Percentiles rank a stretch among this genome's conserved stretches.
Conservation (phyloP, 2,113 vertebrate genomes). For the Podilymbus podiceps region DNA sequence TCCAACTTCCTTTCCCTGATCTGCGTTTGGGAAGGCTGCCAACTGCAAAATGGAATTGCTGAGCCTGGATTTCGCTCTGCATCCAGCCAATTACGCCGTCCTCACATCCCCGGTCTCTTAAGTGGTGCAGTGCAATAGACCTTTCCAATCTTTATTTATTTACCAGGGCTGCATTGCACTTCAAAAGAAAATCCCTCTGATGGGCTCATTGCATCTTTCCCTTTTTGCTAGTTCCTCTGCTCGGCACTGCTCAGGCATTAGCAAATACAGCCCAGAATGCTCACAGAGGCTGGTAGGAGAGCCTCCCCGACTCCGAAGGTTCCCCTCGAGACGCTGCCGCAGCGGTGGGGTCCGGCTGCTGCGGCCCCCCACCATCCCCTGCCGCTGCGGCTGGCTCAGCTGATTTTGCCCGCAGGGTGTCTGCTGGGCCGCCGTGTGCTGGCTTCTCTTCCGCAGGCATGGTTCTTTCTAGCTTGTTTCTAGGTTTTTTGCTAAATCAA, state of each 20-base stretch:
- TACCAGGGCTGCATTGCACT: background rate
- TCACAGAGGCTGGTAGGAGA: accelerated
- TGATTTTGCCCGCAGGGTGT: accelerated
- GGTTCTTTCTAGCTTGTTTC: background rate
- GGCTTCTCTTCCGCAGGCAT: background rate
- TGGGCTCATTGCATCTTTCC: background rate
- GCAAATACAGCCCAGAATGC: accelerated
- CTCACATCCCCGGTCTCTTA: background rate
- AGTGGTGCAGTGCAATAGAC: background rate
- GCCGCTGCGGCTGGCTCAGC: accelerated
- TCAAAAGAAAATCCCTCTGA: accelerated
- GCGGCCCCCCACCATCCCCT: background rate
- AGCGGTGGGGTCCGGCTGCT: accelerated
- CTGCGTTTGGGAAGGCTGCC: constrained; percentile 50
- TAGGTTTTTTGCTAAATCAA: background rate
- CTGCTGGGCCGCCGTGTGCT: background rate
- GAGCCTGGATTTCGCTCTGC: constrained; percentile 52
- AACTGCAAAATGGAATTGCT: constrained; percentile 61
- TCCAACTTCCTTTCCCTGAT: background rate
- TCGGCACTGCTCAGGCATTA: accelerated
- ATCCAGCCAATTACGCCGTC: background rate
- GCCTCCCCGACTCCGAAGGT: accelerated
- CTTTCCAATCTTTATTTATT: constrained; percentile 6
- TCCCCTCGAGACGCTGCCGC: accelerated
- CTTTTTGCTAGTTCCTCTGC: accelerated